Conservation (phyloP, 2,797 vertebrate genomes). For the Tokudaia muenninki region DNA sequence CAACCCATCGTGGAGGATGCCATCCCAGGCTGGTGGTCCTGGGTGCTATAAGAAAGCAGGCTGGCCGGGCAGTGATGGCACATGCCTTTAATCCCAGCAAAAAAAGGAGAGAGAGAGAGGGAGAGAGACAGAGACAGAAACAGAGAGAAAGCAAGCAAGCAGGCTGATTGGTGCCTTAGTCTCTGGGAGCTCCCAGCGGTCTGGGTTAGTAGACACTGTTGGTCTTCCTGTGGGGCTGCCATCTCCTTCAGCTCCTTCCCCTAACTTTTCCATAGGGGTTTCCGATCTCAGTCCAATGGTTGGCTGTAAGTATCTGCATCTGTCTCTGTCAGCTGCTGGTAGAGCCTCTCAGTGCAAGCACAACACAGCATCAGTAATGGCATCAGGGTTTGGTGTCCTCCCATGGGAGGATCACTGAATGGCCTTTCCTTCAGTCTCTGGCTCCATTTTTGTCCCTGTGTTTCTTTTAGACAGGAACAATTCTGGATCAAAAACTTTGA, state of each 20-base stretch:
- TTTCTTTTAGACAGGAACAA: neutral
- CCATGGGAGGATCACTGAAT: neutral
- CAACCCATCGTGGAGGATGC: no score
- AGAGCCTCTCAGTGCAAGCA: no score
- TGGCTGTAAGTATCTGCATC: no score
- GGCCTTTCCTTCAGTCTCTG: neutral
- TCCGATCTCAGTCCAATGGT: no score
- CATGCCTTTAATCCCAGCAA: no score
- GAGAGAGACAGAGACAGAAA: no score
- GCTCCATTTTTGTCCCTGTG: neutral
- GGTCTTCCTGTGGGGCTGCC: neutral
- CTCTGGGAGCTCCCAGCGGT: neutral
- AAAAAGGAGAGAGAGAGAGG: no score
- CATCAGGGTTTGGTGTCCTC: neutral
- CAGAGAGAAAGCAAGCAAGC: neutral
- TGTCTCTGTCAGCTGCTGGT: no score
- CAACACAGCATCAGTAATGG: neutral
- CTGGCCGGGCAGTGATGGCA: neutral
- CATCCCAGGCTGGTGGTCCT: neutral
- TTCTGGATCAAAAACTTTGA: neutral
- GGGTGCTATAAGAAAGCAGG: neutral
- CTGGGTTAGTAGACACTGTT: neutral
- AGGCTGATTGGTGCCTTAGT: neutral
- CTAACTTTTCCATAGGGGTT: neutral
- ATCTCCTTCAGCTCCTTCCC: neutral